Evolutionary conservation across 2,888 invertebrate genomes (phyloP).

Genomic region (Agonopterix heracliana): DNA sequence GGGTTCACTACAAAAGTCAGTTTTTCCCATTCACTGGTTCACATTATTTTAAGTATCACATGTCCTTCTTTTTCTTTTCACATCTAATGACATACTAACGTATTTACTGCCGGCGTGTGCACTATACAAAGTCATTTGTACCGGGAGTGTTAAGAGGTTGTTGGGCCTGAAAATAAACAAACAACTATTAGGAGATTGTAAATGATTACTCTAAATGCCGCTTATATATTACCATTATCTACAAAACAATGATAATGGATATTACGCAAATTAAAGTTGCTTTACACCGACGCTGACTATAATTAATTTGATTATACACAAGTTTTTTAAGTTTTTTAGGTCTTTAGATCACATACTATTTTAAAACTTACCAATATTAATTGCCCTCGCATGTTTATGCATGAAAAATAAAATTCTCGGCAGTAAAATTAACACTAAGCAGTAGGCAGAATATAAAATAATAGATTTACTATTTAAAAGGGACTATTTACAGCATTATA

Average conservation of each 20-base stretch:
- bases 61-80: constrained; percentile 72
- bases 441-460: constrained; percentile 44
- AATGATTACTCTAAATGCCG: not conserved
- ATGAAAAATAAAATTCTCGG: constrained; percentile 64
- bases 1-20: constrained; percentile 54
- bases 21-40: constrained; percentile 62
- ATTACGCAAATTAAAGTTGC: too few relatives aligned
- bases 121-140: constrained; percentile 87
- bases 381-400: constrained; percentile 64
- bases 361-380: constrained; percentile 55
- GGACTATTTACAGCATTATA: constrained; percentile 65
- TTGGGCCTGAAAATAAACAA: constrained; percentile 81
- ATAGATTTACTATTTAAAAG: constrained; percentile 39
- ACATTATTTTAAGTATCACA: constrained; percentile 64
- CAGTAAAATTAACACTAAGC: constrained; percentile 48
- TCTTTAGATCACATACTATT: too few relatives aligned
- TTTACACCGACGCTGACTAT: too few relatives aligned
- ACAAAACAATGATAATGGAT: too few relatives aligned
- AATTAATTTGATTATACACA: too few relatives aligned
- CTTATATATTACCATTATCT: not conserved
- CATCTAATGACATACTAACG: constrained; percentile 65
- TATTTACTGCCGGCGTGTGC: constrained; percentile 66
- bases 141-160: constrained; percentile 88
- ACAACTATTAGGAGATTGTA: not conserved
- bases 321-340: too few relatives aligned